Percentiles rank a stretch among this genome's conserved stretches.
These are phyloP conservation scores for Lepeophtheirus salmonis DNA, from an alignment of 1,140 invertebrate species.

Conservation along the genomic window DNA sequence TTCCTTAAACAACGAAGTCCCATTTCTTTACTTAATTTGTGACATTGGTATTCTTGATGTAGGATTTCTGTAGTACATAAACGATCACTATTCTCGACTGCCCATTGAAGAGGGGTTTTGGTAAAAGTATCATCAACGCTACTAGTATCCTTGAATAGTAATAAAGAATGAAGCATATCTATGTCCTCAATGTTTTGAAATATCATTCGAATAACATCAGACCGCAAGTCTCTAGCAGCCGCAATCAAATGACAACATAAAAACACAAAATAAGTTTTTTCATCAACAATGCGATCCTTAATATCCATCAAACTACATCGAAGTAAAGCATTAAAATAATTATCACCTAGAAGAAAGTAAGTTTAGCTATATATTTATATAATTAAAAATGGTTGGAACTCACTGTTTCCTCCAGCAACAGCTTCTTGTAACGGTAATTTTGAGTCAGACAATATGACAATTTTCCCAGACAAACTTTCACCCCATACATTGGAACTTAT, in stretches of 20 bases:
- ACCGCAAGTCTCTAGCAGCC: neutral
- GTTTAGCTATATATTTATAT: too few relatives aligned
- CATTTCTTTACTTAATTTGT: neutral
- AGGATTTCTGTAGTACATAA: conserved; percentile 15
- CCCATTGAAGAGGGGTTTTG: conserved; percentile 11
- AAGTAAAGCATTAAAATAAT: conserved; percentile 11
- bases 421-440: conserved; percentile 13
- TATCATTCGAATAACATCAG: conserved; percentile 1
- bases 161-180: conserved; percentile 1
- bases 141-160: conserved; percentile 2
- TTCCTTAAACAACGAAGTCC: conserved; percentile 3
- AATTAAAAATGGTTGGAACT: too few relatives aligned
- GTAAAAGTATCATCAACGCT: conserved; percentile 10
- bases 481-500: neutral
- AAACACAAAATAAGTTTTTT: neutral
- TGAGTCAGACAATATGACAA: neutral
- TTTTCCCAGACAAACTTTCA: neutral
- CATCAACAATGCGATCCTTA: neutral
- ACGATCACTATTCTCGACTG: conserved; percentile 11
- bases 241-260: conserved; percentile 1
- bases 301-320: neutral
- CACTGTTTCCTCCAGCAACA: conserved; percentile 7
- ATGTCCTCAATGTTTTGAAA: conserved; percentile 4
- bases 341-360: neutral
- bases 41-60: conserved; percentile 10